These are phyloP conservation scores for Cotesia chilonis DNA, from an alignment of 1,140 invertebrate genomes.

Conservation along the genomic window DNA sequence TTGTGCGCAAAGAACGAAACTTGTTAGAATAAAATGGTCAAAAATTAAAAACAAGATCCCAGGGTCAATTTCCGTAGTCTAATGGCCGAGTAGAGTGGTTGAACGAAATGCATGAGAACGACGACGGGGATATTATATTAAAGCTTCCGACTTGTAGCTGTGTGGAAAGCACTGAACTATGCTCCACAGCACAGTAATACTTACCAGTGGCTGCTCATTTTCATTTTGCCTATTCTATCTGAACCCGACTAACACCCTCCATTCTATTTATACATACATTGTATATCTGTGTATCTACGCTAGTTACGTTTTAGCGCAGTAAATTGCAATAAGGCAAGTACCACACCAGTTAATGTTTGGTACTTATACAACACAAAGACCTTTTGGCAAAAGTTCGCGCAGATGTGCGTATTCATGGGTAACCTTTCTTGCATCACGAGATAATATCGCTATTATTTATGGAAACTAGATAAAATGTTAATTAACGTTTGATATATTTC, in stretches of 20 bases:
- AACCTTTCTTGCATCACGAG: too few relatives aligned
- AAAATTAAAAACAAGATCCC: constrained; percentile 12
- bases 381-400: constrained; percentile 46
- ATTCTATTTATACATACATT: background rate
- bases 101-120: constrained; percentile 4
- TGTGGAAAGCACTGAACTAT: too few relatives aligned
- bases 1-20: too few relatives aligned
- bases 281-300: background rate
- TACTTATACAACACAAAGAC: constrained; percentile 42
- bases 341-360: constrained; percentile 47
- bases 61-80: constrained; percentile 20
- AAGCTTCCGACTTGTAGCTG: background rate
- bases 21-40: too few relatives aligned
- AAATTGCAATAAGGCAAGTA: constrained; percentile 53
- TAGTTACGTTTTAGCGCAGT: constrained; percentile 44
- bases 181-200: background rate
- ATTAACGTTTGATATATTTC: background rate
- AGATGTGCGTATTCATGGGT: background rate
- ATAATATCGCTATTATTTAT: background rate
- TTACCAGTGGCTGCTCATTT: background rate
- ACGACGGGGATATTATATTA: background rate
- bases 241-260: background rate
- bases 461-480: background rate
- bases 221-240: constrained; percentile 14
- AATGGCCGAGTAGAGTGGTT: constrained; percentile 16